Conservation (phyloP, 1,140 invertebrate genomes). For the Drosophila sechellia region DNA sequence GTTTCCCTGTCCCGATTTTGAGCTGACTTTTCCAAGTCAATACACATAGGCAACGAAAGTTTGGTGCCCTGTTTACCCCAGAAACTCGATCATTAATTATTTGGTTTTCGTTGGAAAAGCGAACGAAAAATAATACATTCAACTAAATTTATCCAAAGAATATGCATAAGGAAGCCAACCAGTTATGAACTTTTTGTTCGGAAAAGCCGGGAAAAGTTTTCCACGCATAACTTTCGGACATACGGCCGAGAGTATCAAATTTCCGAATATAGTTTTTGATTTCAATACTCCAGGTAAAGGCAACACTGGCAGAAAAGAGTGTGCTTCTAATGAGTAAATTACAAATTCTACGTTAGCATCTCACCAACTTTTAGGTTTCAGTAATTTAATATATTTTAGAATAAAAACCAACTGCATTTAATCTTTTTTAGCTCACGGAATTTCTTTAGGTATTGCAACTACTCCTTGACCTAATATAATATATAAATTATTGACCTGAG, state of each 20-base stretch:
- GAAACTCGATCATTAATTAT: slow-evolving; percentile 27
- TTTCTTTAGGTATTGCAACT: too few species aligned
- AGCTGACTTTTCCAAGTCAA: slow-evolving; percentile 18
- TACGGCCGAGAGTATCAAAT: not conserved
- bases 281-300: not conserved
- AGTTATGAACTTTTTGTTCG: not conserved
- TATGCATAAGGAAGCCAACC: not conserved
- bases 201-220: not conserved
- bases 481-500: slow-evolving; percentile 3
- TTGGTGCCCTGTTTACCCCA: slow-evolving; percentile 1
- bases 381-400: too few species aligned
- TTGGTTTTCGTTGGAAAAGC: slow-evolving; percentile 4
- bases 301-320: not conserved
- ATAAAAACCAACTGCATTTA: too few species aligned
- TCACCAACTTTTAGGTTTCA: too few species aligned
- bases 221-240: not conserved
- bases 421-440: too few species aligned
- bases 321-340: too few species aligned
- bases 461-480: slow-evolving; percentile 8
- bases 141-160: not conserved
- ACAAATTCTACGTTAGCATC: too few species aligned
- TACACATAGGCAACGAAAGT: slow-evolving; percentile 12
- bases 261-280: not conserved
- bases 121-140: slow-evolving; percentile 1
- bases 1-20: slow-evolving; percentile 12